A percentile compares a stretch with the other conserved stretches of the same genome.
These are phyloP conservation scores for Drosophila colorata DNA, from an alignment of 2,888 invertebrate species.

Conservation along the genomic window DNA sequence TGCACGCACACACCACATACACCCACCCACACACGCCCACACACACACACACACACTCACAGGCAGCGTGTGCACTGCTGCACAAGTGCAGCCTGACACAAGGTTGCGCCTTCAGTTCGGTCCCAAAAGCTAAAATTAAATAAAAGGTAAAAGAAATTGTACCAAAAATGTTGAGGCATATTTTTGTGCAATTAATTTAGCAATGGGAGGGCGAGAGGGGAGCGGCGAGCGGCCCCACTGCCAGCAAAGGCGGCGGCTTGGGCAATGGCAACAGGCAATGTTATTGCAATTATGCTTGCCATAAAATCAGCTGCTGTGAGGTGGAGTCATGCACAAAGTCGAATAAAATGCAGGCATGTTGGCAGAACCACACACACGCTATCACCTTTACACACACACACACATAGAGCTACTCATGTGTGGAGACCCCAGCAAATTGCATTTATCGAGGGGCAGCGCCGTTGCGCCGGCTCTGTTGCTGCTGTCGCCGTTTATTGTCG, in stretches of 20 bases:
- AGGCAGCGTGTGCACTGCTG: neutral
- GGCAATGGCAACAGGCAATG: constrained; percentile 28
- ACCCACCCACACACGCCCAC: constrained; percentile 9
- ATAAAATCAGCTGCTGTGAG: constrained; percentile 20
- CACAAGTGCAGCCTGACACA: constrained; percentile 30
- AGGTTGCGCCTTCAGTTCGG: constrained; percentile 5
- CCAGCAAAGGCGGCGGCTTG: neutral
- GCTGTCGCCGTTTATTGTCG: constrained; percentile 28
- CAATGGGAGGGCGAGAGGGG: neutral
- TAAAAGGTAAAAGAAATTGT: constrained; percentile 34
- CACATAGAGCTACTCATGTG: constrained; percentile 2
- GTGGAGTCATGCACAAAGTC: constrained; percentile 8
- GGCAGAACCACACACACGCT: constrained; percentile 4
- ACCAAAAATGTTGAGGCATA: constrained; percentile 56
- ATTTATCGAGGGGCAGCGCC: constrained; percentile 28
- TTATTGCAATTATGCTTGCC: constrained; percentile 58
- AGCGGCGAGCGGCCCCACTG: no score
- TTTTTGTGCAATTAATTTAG: constrained; percentile 72
- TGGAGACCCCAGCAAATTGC: constrained; percentile 32
- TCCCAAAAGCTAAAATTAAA: constrained; percentile 50
- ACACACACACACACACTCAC: neutral
- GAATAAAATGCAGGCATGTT: constrained; percentile 29
- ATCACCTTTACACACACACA: neutral
- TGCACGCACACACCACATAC: constrained; percentile 17
- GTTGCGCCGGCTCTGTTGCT: neutral